Percentiles rank a stretch among this genome's conserved stretches.
These are phyloP conservation scores for Brachypteracias leptosomus DNA, from an alignment of 2,113 vertebrate species.

Conservation along the genomic window DNA sequence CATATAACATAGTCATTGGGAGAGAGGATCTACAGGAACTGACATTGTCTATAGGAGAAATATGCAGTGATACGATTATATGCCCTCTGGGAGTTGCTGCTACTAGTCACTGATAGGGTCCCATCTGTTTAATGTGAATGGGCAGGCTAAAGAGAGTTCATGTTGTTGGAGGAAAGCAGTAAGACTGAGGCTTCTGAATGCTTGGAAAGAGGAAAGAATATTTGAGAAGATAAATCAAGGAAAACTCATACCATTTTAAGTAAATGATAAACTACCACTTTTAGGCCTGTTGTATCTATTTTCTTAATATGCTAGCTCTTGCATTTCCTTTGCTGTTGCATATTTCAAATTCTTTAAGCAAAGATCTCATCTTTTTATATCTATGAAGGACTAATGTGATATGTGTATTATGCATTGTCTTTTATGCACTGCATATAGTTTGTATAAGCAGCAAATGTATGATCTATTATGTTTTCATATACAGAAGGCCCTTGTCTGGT, in stretches of 20 bases:
- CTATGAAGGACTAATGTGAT: background rate
- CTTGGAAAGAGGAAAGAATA: background rate
- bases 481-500: slow-evolving; percentile 97
- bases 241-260: background rate
- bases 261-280: background rate
- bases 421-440: background rate
- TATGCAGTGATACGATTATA: background rate
- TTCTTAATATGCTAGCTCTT: background rate
- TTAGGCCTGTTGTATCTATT: background rate
- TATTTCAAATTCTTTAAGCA: background rate
- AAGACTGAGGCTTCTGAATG: background rate
- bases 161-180: background rate
- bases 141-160: background rate
- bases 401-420: background rate
- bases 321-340: background rate
- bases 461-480: slow-evolving; percentile 41
- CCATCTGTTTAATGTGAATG: slow-evolving; percentile 41
- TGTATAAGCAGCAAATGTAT: background rate
- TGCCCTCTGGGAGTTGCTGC: slow-evolving; percentile 4
- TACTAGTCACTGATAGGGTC: background rate
- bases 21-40: slow-evolving; percentile 2
- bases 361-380: background rate
- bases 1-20: background rate
- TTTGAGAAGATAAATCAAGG: background rate
- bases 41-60: slow-evolving; percentile 6